Conservation (phyloP, 2,888 invertebrate genomes). For the Dolomedes plantarius region DNA sequence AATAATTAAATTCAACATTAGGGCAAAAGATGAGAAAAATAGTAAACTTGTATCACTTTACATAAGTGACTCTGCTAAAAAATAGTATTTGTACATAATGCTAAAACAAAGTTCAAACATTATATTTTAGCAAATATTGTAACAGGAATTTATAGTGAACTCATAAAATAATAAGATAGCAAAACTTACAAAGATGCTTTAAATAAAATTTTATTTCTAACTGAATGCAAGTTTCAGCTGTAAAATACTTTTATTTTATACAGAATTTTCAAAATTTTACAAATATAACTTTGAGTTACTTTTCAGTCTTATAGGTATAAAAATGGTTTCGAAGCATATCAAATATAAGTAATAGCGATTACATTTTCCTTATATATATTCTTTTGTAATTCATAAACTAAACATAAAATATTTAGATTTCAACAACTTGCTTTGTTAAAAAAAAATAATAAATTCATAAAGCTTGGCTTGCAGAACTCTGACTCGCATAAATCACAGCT, state of each 20-base stretch:
- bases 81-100: too few relatives aligned
- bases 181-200: too few relatives aligned
- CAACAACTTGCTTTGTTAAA: neutral
- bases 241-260: neutral
- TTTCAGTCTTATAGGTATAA: neutral
- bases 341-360: neutral
- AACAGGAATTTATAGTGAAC: too few relatives aligned
- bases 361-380: neutral
- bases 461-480: constrained; percentile 79
- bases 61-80: too few relatives aligned
- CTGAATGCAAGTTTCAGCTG: neutral
- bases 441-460: constrained; percentile 39
- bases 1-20: too few relatives aligned
- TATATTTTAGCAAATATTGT: too few relatives aligned
- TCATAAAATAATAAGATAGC: too few relatives aligned
- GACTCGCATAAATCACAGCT: constrained; percentile 84
- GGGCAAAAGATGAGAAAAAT: too few relatives aligned
- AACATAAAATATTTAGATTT: neutral
- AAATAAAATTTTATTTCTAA: constrained; percentile 11
- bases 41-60: too few relatives aligned
- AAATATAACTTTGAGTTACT: neutral
- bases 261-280: neutral
- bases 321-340: neutral
- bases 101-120: too few relatives aligned
- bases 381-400: neutral